Evolutionary conservation across 2,797 vertebrate genomes (phyloP).

Genomic region (Manis crassicaudata): DNA sequence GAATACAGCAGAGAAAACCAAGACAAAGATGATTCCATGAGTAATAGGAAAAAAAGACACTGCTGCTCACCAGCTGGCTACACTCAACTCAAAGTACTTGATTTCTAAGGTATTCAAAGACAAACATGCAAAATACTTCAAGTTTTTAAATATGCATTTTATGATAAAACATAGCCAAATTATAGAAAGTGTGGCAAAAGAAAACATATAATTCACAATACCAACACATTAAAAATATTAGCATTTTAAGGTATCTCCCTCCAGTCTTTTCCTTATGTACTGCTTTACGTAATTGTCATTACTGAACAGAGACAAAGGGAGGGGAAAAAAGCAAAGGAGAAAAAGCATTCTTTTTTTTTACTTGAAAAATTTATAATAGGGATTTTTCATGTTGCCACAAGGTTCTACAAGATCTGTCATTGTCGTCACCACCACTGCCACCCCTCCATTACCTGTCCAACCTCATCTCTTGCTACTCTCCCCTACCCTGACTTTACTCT

Average conservation of each 20-base stretch:
- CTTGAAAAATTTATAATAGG: not conserved
- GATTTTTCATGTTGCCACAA: not conserved
- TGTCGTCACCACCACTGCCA: not conserved
- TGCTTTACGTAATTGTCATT: not conserved
- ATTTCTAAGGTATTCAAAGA: conserved; percentile 36
- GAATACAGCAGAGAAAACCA: no score
- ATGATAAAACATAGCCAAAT: not conserved
- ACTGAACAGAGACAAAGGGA: not conserved
- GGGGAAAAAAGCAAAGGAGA: not conserved
- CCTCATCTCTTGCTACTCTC: not conserved
- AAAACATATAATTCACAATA: not conserved
- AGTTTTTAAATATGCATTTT: not conserved
- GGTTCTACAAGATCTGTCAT: not conserved
- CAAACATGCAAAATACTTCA: not conserved
- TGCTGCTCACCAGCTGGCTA: not conserved
- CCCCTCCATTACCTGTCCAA: not conserved
- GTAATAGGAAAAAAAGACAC: not conserved
- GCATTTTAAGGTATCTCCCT: not conserved
- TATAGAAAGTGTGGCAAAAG: not conserved
- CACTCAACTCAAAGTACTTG: not conserved
- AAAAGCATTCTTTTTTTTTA: not conserved
- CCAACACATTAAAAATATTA: not conserved
- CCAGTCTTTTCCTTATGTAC: not conserved
- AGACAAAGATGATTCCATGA: no score
- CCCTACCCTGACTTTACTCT: not conserved